These are phyloP conservation scores for Tricholaema leucomelas DNA, from an alignment of 2,113 vertebrate genomes.

Conservation along the genomic window DNA sequence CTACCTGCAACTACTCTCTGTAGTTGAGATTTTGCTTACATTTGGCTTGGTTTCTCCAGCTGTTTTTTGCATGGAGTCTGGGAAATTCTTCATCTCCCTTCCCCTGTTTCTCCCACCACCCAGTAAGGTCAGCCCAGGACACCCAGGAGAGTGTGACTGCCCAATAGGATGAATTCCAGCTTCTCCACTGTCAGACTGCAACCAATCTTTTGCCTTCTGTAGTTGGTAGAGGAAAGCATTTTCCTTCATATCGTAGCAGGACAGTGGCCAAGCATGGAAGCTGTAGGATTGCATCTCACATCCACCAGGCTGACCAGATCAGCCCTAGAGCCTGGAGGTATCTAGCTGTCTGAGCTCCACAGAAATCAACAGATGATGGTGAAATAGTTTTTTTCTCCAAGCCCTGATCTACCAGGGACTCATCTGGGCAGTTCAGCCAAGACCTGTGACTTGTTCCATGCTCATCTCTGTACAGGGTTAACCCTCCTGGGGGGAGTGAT, in stretches of 20 bases:
- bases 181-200: fast-evolving
- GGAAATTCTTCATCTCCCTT: background rate
- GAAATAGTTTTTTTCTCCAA: background rate
- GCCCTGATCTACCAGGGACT: background rate
- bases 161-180: background rate
- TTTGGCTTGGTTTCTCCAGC: background rate
- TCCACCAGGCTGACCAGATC: background rate
- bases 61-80: background rate
- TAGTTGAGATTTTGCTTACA: background rate
- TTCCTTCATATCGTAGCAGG: background rate
- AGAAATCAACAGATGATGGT: background rate
- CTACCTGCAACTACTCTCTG: background rate
- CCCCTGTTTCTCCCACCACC: background rate
- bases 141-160: fast-evolving
- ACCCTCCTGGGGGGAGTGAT: too few species aligned
- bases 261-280: background rate
- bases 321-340: background rate
- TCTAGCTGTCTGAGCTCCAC: background rate
- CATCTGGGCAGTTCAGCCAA: background rate
- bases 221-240: background rate
- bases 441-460: background rate
- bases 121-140: fast-evolving
- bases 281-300: background rate
- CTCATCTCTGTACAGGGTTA: background rate
- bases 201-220: background rate